phyloP scores from a whole-genome alignment of 2,113 vertebrate genomes.

The Eupsittula cactorum region DNA sequence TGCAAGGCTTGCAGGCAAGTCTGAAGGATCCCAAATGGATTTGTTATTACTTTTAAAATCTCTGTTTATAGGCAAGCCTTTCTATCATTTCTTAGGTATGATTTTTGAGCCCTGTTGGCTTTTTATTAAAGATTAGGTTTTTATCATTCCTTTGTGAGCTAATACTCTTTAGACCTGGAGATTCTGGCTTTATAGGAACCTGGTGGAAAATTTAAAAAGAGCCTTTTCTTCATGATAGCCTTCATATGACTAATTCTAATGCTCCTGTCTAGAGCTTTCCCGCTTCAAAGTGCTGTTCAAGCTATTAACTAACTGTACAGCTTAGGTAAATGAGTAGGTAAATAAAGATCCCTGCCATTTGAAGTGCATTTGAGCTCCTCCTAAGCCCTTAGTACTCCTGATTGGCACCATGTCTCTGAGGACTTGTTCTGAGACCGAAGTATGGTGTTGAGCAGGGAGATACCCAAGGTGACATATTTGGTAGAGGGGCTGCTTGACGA shows the following conservation, averaged over 20 bases:
- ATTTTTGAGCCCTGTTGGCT: not conserved
- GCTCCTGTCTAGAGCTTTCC: not conserved
- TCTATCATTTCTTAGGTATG: not conserved
- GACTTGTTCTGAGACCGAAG: not conserved
- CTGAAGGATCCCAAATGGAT: not conserved
- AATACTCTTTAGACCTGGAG: not conserved
- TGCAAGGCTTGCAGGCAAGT: not conserved
- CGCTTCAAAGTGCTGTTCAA: not conserved
- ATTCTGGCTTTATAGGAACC: not conserved
- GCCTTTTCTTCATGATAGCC: not conserved
- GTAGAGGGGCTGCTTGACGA: not conserved
- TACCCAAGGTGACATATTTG: not conserved
- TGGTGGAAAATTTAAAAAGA: not conserved
- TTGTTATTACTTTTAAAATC: not conserved
- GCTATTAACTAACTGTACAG: not conserved
- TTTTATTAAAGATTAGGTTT: not conserved
- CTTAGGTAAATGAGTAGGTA: not conserved
- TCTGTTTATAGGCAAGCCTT: not conserved
- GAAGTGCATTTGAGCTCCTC: not conserved
- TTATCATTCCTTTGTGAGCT: not conserved
- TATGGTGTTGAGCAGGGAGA: not conserved
- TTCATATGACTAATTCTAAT: not conserved
- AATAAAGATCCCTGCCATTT: not conserved
- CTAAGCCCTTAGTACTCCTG: not conserved
- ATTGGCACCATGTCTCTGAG: accelerated